Evolutionary conservation across 1,140 invertebrate genomes (phyloP).

Genomic region (Drosophila nikananu): DNA sequence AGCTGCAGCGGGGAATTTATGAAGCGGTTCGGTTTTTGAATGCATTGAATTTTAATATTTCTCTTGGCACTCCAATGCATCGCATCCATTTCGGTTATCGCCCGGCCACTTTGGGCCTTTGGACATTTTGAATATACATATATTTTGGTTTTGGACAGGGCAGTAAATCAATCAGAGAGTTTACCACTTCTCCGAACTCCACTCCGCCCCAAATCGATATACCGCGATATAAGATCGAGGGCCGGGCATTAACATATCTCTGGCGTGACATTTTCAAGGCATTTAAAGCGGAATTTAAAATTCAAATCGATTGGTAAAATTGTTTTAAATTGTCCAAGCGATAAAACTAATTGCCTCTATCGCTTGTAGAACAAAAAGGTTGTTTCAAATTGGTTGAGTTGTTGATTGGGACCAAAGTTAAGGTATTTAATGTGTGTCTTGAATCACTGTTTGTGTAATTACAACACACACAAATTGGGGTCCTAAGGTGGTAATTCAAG

Average conservation of each 20-base stretch:
- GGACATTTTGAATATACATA: neutral
- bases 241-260: conserved; percentile 20
- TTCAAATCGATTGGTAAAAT: conserved; percentile 24
- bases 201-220: conserved; percentile 4
- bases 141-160: conserved; percentile 6
- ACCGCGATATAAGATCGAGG: neutral
- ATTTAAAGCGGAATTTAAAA: conserved; percentile 17
- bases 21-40: conserved; percentile 22
- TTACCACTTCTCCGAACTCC: conserved; percentile 22
- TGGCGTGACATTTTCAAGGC: conserved; percentile 10
- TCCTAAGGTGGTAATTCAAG: neutral
- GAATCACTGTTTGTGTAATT: neutral
- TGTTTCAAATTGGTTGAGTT: neutral
- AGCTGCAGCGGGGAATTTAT: conserved; percentile 33
- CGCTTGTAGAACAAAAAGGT: neutral
- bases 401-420: conserved; percentile 2
- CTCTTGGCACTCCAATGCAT: conserved; percentile 44
- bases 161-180: conserved; percentile 66
- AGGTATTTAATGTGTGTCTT: conserved; percentile 7
- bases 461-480: neutral
- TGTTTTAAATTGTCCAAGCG: neutral
- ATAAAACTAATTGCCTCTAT: conserved; percentile 10
- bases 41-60: conserved; percentile 53
- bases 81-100: conserved; percentile 53
- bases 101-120: conserved; percentile 31